Evolutionary conservation across 2,888 invertebrate genomes (phyloP).

Genomic region (Macrosiphum euphorbiae): DNA sequence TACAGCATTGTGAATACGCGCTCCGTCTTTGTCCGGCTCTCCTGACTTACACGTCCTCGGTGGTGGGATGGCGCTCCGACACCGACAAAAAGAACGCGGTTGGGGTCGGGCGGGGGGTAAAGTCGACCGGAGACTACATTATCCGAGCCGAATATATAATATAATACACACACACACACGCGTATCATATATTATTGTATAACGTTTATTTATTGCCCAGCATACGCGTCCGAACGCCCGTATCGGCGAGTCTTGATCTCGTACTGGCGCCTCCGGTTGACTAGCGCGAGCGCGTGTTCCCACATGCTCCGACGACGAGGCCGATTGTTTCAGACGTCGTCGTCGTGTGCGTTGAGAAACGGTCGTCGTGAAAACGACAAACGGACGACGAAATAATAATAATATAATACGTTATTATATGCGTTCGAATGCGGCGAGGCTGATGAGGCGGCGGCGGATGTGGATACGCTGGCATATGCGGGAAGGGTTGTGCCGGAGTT

Average conservation of each 20-base stretch:
- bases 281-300: neutral
- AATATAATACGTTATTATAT: neutral
- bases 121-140: conserved; percentile 4
- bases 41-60: neutral
- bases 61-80: conserved; percentile 41
- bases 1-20: neutral
- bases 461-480: neutral
- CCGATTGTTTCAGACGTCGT: conserved; percentile 46
- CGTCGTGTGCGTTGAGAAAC: neutral
- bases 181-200: neutral
- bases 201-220: conserved; percentile 51
- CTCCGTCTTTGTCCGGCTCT: neutral
- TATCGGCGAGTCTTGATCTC: conserved; percentile 59
- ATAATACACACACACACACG: neutral
- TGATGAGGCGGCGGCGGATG: neutral
- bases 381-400: conserved; percentile 19
- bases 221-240: conserved; percentile 23
- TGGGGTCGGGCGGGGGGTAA: neutral
- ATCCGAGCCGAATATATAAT: conserved; percentile 29
- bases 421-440: neutral
- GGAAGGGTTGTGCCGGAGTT: neutral
- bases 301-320: conserved; percentile 11
- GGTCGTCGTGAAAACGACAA: neutral
- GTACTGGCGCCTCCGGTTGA: conserved; percentile 54
- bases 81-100: conserved; percentile 42